phyloP scores from a whole-genome alignment of 2,888 invertebrate genomes.

The Archips crataeganus region DNA sequence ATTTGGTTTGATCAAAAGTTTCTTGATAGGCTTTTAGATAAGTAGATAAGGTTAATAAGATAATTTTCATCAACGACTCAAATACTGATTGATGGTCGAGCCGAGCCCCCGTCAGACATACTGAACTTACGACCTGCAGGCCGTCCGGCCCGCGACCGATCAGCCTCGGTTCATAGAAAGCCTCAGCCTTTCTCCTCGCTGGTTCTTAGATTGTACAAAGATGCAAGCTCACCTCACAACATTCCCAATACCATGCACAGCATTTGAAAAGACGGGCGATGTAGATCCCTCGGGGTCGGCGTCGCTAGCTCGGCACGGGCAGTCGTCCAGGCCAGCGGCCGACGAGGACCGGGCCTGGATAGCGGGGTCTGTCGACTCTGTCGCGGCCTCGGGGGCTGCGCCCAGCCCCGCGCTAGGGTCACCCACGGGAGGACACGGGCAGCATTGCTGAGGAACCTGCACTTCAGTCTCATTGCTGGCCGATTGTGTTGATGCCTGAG shows the following conservation, averaged over 20 bases:
- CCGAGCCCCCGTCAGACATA: too few relatives aligned
- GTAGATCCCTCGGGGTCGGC: constrained; percentile 67
- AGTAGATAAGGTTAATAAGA: too few relatives aligned
- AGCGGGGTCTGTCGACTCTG: not conserved
- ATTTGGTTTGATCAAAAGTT: too few relatives aligned
- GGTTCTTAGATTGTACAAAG: not conserved
- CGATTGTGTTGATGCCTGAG: constrained; percentile 63
- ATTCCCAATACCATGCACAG: constrained; percentile 56
- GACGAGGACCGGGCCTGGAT: not conserved
- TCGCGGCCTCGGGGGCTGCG: constrained; percentile 23
- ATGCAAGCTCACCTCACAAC: constrained; percentile 54
- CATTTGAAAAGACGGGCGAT: constrained; percentile 62
- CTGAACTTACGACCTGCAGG: too few relatives aligned
- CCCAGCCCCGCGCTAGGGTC: constrained; percentile 13
- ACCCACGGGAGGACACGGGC: constrained; percentile 62
- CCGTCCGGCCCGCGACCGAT: too few relatives aligned
- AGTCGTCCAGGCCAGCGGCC: constrained; percentile 52
- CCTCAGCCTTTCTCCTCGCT: too few relatives aligned
- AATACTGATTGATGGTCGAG: too few relatives aligned
- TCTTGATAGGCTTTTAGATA: too few relatives aligned
- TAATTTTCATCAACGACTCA: too few relatives aligned
- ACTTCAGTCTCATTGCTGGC: constrained; percentile 49
- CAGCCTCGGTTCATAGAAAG: too few relatives aligned
- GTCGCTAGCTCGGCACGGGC: constrained; percentile 57
- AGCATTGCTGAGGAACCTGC: constrained; percentile 57